phyloP scores from a whole-genome alignment of 2,113 vertebrate species.

The Rana temporaria region DNA sequence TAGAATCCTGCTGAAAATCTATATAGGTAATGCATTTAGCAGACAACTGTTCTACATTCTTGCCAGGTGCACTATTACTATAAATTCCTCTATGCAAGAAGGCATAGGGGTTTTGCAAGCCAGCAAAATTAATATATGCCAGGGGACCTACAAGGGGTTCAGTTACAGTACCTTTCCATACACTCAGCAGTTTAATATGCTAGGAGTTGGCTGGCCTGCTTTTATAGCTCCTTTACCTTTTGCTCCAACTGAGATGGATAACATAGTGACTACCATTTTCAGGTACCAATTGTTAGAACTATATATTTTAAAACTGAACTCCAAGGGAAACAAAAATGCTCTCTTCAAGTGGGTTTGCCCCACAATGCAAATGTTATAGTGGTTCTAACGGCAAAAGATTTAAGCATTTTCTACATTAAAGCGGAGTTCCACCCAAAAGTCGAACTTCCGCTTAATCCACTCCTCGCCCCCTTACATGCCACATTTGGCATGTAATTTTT shows the following conservation, averaged over 20 bases:
- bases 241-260: neutral
- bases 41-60: slow-evolving; percentile 60
- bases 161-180: slow-evolving; percentile 47
- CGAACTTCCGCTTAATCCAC: too few species aligned
- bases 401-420: too few species aligned
- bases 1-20: slow-evolving; percentile 68
- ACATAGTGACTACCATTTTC: neutral
- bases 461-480: too few species aligned
- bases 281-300: too few species aligned
- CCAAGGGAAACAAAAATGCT: too few species aligned
- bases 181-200: neutral
- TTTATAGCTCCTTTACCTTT: neutral
- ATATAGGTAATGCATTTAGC: slow-evolving; percentile 73
- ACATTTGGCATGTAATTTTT: too few species aligned
- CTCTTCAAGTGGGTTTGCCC: too few species aligned
- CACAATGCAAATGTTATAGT: too few species aligned
- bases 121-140: slow-evolving; percentile 32
- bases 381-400: too few species aligned
- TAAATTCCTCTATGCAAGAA: neutral
- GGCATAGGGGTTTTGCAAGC: neutral
- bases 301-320: too few species aligned
- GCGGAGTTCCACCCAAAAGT: too few species aligned
- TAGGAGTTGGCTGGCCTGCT: neutral
- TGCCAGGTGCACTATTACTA: slow-evolving; percentile 23
- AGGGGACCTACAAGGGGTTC: slow-evolving; percentile 33